These are phyloP conservation scores for Myanophis thanlyinensis DNA, from an alignment of 2,113 vertebrate genomes.

Conservation along the genomic window DNA sequence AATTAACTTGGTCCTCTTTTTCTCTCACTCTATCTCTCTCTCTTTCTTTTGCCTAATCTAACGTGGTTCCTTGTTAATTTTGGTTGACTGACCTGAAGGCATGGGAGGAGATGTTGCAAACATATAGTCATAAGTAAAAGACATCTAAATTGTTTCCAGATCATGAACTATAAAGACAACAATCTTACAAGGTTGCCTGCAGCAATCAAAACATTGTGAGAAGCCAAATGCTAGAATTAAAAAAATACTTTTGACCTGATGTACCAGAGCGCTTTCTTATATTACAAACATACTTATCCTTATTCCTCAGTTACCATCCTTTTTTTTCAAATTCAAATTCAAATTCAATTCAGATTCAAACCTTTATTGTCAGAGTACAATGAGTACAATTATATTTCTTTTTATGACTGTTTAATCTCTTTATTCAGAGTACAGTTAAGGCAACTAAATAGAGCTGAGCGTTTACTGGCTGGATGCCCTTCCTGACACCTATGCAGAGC, in stretches of 20 bases:
- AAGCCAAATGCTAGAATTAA: neutral
- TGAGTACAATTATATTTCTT: too few species aligned
- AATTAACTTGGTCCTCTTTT: neutral
- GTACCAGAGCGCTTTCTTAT: neutral
- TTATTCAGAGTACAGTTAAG: neutral
- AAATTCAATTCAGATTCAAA: too few species aligned
- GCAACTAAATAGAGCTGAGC: neutral
- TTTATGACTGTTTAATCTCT: neutral
- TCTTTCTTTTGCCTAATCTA: neutral
- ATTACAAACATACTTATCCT: neutral
- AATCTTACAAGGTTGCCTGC: neutral
- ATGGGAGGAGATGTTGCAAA: neutral
- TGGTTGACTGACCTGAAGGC: neutral
- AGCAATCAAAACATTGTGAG: neutral
- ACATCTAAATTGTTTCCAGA: neutral
- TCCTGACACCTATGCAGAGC: neutral
- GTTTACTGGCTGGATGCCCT: neutral
- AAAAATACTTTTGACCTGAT: neutral
- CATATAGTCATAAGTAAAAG: neutral
- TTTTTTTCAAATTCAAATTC: too few species aligned
- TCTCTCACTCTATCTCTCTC: too few species aligned
- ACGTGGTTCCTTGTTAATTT: too few species aligned
- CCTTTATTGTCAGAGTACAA: too few species aligned
- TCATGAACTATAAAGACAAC: neutral
- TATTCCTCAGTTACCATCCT: neutral